Base-by-base conservation (phyloP, 1,140 invertebrate genomes). In the Diachasma alloeum region DNA sequence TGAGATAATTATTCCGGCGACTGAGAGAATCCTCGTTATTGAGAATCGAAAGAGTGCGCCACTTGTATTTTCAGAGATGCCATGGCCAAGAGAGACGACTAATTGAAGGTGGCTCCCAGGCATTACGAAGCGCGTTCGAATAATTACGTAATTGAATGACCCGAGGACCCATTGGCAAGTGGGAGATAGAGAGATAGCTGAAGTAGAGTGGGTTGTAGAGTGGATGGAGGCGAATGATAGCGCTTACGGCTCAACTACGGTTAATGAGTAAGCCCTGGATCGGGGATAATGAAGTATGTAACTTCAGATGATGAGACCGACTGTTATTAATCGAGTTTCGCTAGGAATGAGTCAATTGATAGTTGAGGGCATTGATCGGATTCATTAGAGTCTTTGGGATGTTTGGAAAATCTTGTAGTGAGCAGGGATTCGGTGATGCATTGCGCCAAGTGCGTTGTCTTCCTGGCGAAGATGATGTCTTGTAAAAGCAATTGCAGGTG, bases 121-220 rank as follows among this genome's bases (percentile, higher is more conserved):
- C 79, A 80, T 81, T 77, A 70, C 46, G 68, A 19, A 19, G 59
- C 19, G 71, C 77, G 75, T 80, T 79, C 78, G 73, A 76, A 82
- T 82, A 81, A 82, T 82, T 82, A 81, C 78, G 67, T 81, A 82
- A 82, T 79, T 79, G 66, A 78, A 82, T 82, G 79, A 82, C 74
- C 68, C 78, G 73, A 74, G 72, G 72, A 79, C 31, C 48, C 48
- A 53, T 53, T 19, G 67, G 48, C 75, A 70, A 74, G 63, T 39
- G 19, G 44, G 56, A 76, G 72, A 39, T 72, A 15, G 69, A 56
- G 46, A 56, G 44, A 19, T 48, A 36, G 74, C 48, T 17, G 66
- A 39, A 24, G 13, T 67, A 36, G 56, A 11, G 9, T 31, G 22
- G 48, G 26, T 10, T 39, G 46, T 24, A 42, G 31, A 31, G 39